A percentile compares a stretch with the other conserved stretches of the same genome.
Conservation (phyloP, 30 jellyfish, hydroid and myxozoan species). For the Euphysa ruthae region DNA sequence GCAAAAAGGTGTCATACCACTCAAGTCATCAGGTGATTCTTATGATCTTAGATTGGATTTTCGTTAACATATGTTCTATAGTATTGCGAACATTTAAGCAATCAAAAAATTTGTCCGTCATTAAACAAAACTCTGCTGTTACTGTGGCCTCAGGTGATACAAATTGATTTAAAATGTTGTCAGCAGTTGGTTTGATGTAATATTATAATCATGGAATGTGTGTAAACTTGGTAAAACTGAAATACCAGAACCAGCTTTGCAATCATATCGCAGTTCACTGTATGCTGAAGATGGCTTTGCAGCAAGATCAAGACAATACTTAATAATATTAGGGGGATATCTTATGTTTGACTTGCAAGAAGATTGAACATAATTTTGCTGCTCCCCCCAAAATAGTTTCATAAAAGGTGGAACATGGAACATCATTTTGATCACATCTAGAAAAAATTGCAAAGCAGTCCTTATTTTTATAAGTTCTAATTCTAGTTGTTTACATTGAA, state of each 20-base stretch:
- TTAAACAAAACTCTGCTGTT: constrained; percentile 4
- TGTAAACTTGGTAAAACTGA: constrained; percentile 16
- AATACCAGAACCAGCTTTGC: constrained; percentile 20
- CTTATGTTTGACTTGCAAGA: not conserved
- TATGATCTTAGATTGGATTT: constrained; percentile 31
- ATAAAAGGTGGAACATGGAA: constrained; percentile 48
- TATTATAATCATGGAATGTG: constrained; percentile 13
- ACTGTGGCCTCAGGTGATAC: not conserved
- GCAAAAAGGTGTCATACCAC: constrained; percentile 35
- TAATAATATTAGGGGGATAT: not conserved
- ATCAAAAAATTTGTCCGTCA: constrained; percentile 27
- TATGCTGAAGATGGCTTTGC: constrained; percentile 12
- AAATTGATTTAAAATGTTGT: too few species aligned
- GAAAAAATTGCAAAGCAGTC: too few species aligned
- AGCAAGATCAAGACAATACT: not conserved
- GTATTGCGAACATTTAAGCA: constrained; percentile 31
- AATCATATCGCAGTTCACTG: constrained; percentile 23
- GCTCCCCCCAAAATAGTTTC: constrained; percentile 48
- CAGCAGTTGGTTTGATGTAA: constrained; percentile 6
- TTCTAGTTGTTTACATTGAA: too few species aligned
- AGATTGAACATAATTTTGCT: constrained; percentile 14
- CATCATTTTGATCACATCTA: too few species aligned
- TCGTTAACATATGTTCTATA: not conserved
- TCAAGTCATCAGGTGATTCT: constrained; percentile 15
- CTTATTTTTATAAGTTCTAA: too few species aligned